A percentile compares a stretch with the other conserved stretches of the same genome.
phyloP scores from a whole-genome alignment of 1,140 invertebrate genomes.

The Linepithema humile region DNA sequence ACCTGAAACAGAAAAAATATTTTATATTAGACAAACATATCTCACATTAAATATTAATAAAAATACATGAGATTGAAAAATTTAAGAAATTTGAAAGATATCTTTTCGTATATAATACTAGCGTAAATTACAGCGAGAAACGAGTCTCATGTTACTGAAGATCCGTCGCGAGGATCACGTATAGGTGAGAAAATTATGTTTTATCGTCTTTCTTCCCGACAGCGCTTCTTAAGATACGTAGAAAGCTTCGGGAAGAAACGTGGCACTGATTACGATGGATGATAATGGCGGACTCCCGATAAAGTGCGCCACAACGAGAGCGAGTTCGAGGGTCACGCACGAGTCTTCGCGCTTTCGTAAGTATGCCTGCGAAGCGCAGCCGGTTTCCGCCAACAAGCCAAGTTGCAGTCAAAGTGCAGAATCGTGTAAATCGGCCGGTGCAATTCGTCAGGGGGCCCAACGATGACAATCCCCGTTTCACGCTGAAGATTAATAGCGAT shows the following conservation, averaged over 20 bases:
- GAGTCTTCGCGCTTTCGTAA: slow-evolving; percentile 35
- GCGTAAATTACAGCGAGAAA: not conserved
- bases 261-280: slow-evolving; percentile 58
- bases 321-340: slow-evolving; percentile 28
- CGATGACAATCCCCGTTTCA: slow-evolving; percentile 4
- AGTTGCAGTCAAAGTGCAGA: slow-evolving; percentile 69
- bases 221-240: slow-evolving; percentile 44
- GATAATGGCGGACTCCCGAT: slow-evolving; percentile 51
- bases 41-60: not conserved
- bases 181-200: slow-evolving; percentile 50
- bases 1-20: slow-evolving; percentile 36
- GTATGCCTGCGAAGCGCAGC: slow-evolving; percentile 19
- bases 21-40: not conserved
- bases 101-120: not conserved
- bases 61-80: not conserved
- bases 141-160: not conserved
- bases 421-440: slow-evolving; percentile 69
- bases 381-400: slow-evolving; percentile 40
- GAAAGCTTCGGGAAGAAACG: slow-evolving; percentile 49
- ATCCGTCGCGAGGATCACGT: slow-evolving; percentile 27
- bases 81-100: not conserved
- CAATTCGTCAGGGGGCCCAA: slow-evolving; percentile 52
- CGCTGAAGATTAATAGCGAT: slow-evolving; percentile 64
- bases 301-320: slow-evolving; percentile 40
- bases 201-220: slow-evolving; percentile 47